These are phyloP conservation scores for Coleophora deauratella DNA, from an alignment of 2,888 invertebrate species.

Conservation along the genomic window DNA sequence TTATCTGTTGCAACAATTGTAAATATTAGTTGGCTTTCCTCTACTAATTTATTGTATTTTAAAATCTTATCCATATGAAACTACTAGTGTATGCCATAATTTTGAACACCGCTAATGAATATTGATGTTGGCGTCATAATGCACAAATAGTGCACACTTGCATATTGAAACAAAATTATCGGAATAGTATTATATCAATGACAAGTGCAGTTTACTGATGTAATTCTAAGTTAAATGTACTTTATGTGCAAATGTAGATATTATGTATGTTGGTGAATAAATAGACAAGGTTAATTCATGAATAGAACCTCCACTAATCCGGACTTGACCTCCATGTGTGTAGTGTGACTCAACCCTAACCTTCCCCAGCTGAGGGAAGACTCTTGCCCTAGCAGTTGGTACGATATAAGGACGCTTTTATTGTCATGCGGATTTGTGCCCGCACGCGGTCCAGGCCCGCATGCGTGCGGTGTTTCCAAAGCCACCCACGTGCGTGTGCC, in stretches of 20 bases:
- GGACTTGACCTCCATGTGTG: no score
- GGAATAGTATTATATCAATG: conserved; percentile 59
- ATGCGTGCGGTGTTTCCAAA: no score
- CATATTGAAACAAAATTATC: conserved; percentile 35
- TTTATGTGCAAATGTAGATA: conserved; percentile 72
- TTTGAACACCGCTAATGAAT: conserved; percentile 23
- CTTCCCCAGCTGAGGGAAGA: no score
- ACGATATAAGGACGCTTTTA: no score
- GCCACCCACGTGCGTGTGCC: no score
- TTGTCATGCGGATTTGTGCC: no score
- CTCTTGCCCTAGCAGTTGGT: no score
- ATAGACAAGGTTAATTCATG: conserved; percentile 69
- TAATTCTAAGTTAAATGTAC: conserved; percentile 61
- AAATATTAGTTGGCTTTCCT: conserved; percentile 66
- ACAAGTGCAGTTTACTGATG: conserved; percentile 52
- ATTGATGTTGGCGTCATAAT: conserved; percentile 11
- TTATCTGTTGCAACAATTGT: conserved; percentile 25
- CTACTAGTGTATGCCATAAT: conserved; percentile 43
- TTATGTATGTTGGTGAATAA: conserved; percentile 74
- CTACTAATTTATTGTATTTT: conserved; percentile 58
- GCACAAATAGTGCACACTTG: conserved; percentile 38
- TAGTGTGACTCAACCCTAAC: no score
- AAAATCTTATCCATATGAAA: conserved; percentile 50
- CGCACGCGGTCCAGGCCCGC: no score
- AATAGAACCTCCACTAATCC: no score